Base-by-base conservation (phyloP, 1,140 invertebrate genomes). In the Tyrophagus putrescentiae region DNA sequence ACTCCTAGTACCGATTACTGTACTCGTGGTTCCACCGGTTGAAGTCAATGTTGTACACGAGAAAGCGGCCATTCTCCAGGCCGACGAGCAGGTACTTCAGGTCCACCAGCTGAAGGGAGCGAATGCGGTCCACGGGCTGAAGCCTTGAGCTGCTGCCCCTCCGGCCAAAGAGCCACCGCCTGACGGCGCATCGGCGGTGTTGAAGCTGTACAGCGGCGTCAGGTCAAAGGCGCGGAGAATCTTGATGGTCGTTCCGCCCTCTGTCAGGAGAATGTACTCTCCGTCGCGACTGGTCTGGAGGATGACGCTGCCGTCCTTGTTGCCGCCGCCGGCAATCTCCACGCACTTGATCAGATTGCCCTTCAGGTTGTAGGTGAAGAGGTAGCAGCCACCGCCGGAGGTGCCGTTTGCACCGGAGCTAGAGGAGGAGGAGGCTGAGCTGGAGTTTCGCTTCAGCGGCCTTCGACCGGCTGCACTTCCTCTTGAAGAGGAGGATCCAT, bases 11-110 rank as follows among this genome's bases (percentile, higher is more conserved):
- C 31, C 57, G 36, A 29, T 42, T 59, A 16, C 25, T 59, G 27
- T 59, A 59, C 34, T 59, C 57, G 33, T 61, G 52, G 45, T 62
- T 60, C 61, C 61, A 62, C 16, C 57, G 56, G 44, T 98, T 98
- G 77, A 98, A 98, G 75, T 98, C 94, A 70, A 98, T 95, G 76
- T 98, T 93, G 75, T 98, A 97, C 65, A 98, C 91, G 41, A 98
- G 87, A 59, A 98, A 84, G 21, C 93, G 94, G 34, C 96, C 96
- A 65, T 94, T 94, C 21, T 92, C 87, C 28, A 98, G 74, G 62
- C 95, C 95, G 65, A 92, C 93, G 65, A 99, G 76, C 50, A 98
- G 76, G 76, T 96, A 97, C 72, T 93, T 97, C 71, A 36, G 68
- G 64, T 77, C 78, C 66, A 50, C 67, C 64, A 68, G 60, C 66